phyloP scores from a whole-genome alignment of 2,797 vertebrate genomes.

The Pangasius macronema region DNA sequence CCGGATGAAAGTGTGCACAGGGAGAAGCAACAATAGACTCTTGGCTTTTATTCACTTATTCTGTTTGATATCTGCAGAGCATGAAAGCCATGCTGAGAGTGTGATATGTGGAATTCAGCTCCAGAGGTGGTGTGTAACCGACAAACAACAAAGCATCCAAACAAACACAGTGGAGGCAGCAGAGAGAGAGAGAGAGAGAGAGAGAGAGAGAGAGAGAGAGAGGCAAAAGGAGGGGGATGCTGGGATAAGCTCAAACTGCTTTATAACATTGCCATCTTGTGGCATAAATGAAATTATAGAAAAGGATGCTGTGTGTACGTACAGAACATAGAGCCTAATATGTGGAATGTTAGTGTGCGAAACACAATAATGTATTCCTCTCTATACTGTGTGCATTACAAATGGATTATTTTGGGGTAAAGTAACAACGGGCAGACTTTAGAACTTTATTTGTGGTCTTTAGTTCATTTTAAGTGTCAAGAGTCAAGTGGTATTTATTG shows the following conservation, averaged over 20 bases:
- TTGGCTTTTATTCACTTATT: constrained; percentile 46
- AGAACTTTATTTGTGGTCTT: not conserved
- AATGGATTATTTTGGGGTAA: not conserved
- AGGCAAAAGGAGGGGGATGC: not conserved
- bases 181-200: constrained; percentile 3
- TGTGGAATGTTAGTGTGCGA: not conserved
- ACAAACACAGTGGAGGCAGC: constrained; percentile 1
- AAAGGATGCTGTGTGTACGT: not conserved
- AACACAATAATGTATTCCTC: not conserved
- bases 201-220: constrained; percentile 12
- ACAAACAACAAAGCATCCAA: constrained; percentile 36
- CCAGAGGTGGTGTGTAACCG: constrained; percentile 24
- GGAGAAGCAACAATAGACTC: constrained; percentile 41
- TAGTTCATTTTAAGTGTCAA: no score
- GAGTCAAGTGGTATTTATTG: no score
- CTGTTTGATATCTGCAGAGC: constrained; percentile 38
- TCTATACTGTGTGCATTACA: not conserved
- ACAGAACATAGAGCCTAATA: not conserved
- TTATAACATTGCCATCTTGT: constrained; percentile 39
- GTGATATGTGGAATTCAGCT: constrained; percentile 26
- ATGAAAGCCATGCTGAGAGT: constrained; percentile 34
- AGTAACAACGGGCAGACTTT: no score
- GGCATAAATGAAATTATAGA: not conserved
- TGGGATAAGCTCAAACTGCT: not conserved
- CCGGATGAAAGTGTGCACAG: constrained; percentile 35